Evolutionary conservation across 2,888 invertebrate genomes (phyloP), one percentile per base, ranked within the genome.

Genomic region (Elysia crispata): DNA sequence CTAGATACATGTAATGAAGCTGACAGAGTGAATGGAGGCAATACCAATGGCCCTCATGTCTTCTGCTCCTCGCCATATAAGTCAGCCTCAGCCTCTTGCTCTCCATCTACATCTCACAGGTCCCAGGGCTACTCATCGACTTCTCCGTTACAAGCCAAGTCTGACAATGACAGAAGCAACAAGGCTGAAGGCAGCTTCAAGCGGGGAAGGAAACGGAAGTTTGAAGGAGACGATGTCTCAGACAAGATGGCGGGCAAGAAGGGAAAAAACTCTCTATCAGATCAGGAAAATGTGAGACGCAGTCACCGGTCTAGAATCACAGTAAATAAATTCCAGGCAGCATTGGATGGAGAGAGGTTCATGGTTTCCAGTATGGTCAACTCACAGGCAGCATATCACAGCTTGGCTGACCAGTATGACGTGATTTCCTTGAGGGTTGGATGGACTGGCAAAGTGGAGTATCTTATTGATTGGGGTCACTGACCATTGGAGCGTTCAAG

Each of bases 351-450:
- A 20, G 60, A 20, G 28, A 31, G 28, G 1, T 57, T 67, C 28
- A 64, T 25, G 11, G 41, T 50, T 11, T 8, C 1, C 33, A 70
- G 33, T 3, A 23, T 23, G 18, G 25, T 20, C 0, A 33, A 49
- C 0, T 23, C 20, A 3, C 11, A 28, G 18, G 11, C 8, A 15
- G 25, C 76, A 1, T 33, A 33, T 23, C 69, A 25, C 54, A n/a
- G 1, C 25, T 50, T n/a, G 1, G 80, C 62, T 23, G 80, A 67
- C 20, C 41, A 72, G 28, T 80, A 80, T 49, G 69, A 80, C 28
- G 66, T 80, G 0, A 30, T 80, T n/a, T 76, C 80, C 15, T 76
- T 80, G n/a, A 28, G 80, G 25, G n/a, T 66, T 15, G 23, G 76
- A 5, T 72, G 25, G 28, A 75, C 67, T 1, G 64, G 33, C 15